These are phyloP conservation scores for Actinostola sp. DNA, from an alignment of 92 coral and sea anemone genomes.

Conservation along the genomic window DNA sequence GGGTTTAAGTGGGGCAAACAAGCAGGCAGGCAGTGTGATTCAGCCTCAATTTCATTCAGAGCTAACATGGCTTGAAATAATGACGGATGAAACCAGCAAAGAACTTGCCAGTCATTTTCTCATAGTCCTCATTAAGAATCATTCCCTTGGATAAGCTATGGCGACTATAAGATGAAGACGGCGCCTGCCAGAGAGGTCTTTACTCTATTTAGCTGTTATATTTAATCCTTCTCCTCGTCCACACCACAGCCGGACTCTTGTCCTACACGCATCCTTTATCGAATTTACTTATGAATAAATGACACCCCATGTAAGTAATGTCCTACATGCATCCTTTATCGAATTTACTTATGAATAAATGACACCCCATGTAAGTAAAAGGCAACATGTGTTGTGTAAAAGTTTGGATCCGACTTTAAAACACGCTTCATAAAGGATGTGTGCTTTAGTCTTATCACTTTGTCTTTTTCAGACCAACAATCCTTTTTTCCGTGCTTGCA, in stretches of 20 bases:
- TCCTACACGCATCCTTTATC: background rate
- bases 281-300: slow-evolving; percentile 32
- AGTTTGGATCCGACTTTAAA: slow-evolving; percentile 3
- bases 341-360: slow-evolving; percentile 27
- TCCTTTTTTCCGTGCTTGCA: slow-evolving; percentile 54
- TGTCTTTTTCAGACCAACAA: slow-evolving; percentile 39
- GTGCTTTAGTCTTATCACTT: slow-evolving; percentile 25
- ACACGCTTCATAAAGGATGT: slow-evolving; percentile 31
- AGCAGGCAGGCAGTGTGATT: slow-evolving; percentile 37
- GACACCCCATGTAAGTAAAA: slow-evolving; percentile 39
- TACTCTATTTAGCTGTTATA: slow-evolving; percentile 58
- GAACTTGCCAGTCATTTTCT: slow-evolving; percentile 37
- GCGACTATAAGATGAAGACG: slow-evolving; percentile 60
- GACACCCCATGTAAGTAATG: slow-evolving; percentile 36
- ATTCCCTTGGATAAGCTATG: slow-evolving; percentile 56
- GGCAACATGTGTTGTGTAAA: slow-evolving; percentile 2
- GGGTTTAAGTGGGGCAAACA: slow-evolving; percentile 46
- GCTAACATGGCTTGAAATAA: slow-evolving; percentile 29
- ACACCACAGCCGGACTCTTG: slow-evolving; percentile 30
- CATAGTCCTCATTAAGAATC: slow-evolving; percentile 11
- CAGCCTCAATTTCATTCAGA: slow-evolving; percentile 43
- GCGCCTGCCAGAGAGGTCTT: slow-evolving; percentile 64
- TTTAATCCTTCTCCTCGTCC: slow-evolving; percentile 53
- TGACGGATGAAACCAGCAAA: too few relatives aligned
- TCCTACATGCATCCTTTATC: too few relatives aligned